Conservation (phyloP, 2,113 vertebrate genomes). For the Pelmatolapia mariae region DNA sequence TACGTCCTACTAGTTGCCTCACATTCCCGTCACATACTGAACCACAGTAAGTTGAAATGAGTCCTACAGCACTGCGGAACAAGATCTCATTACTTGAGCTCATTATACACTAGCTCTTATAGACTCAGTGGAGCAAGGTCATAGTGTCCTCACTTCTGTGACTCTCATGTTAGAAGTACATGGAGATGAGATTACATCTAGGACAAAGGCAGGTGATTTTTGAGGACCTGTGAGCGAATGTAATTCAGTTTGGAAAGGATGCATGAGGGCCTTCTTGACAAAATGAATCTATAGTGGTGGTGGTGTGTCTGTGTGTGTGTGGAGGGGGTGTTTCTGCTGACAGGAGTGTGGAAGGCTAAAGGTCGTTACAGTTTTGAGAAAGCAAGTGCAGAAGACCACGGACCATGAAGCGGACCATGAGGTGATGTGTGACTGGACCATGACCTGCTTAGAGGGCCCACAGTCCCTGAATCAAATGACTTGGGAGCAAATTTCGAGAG, state of each 20-base stretch:
- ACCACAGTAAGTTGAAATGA: neutral
- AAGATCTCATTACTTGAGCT: neutral
- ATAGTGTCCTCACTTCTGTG: neutral
- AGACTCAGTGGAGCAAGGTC: neutral
- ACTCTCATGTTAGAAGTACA: neutral
- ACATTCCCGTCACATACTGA: neutral
- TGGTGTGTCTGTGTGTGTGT: neutral
- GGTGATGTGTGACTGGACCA: neutral
- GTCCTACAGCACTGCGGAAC: neutral
- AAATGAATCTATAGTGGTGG: neutral
- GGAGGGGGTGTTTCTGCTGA: neutral
- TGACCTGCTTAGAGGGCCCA: neutral
- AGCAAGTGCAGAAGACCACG: neutral
- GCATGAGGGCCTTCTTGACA: neutral
- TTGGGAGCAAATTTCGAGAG: neutral
- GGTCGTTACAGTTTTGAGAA: neutral
- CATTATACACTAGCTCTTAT: neutral
- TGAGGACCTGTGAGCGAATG: neutral
- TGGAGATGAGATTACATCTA: neutral
- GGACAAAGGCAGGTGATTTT: neutral
- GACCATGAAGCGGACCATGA: neutral
- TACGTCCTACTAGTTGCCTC: neutral
- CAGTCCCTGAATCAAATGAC: neutral
- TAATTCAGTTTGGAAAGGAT: slow-evolving; percentile 5
- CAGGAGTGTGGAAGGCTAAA: neutral